These are phyloP conservation scores for Drosophila auraria DNA, from an alignment of 1,140 invertebrate species.

Conservation along the genomic window DNA sequence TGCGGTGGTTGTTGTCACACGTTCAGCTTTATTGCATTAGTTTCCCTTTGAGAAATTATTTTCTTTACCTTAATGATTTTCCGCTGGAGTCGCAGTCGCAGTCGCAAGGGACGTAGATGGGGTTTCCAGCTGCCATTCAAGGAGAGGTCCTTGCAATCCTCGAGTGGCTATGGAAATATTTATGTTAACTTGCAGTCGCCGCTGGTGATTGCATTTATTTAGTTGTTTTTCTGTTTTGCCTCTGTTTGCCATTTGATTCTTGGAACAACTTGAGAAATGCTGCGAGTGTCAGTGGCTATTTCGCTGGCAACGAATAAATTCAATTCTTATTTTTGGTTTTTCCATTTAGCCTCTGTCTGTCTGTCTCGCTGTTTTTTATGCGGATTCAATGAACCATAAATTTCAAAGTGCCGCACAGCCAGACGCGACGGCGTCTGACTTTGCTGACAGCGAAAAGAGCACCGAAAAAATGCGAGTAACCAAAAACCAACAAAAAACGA, in stretches of 20 bases:
- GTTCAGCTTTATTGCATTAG: slow-evolving; percentile 48
- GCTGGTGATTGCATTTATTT: slow-evolving; percentile 35
- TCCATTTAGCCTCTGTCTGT: slow-evolving; percentile 53
- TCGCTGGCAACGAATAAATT: slow-evolving; percentile 55
- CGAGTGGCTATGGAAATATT: slow-evolving; percentile 57
- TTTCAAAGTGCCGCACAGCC: slow-evolving; percentile 73
- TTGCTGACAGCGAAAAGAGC: slow-evolving; percentile 30
- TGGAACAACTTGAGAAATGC: slow-evolving; percentile 57
- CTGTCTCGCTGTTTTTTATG: slow-evolving; percentile 75
- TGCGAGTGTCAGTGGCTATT: slow-evolving; percentile 47
- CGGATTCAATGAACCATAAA: slow-evolving; percentile 82
- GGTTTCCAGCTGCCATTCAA: slow-evolving; percentile 16
- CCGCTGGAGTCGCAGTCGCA: slow-evolving; percentile 15
- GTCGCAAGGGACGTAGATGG: slow-evolving; percentile 9
- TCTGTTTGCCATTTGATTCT: slow-evolving; percentile 50
- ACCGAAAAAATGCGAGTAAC: slow-evolving; percentile 9
- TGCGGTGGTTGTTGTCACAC: slow-evolving; percentile 18
- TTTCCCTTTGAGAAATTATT: slow-evolving; percentile 45
- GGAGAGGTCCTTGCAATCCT: slow-evolving; percentile 7
- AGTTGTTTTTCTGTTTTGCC: slow-evolving; percentile 27
- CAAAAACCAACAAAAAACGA: slow-evolving; percentile 13
- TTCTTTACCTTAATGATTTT: slow-evolving; percentile 56
- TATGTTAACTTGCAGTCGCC: slow-evolving; percentile 54
- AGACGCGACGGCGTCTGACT: slow-evolving; percentile 68
- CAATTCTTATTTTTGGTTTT: slow-evolving; percentile 67